phyloP scores from a whole-genome alignment of 2,888 invertebrate species.

The Gasteruption jaculator region DNA sequence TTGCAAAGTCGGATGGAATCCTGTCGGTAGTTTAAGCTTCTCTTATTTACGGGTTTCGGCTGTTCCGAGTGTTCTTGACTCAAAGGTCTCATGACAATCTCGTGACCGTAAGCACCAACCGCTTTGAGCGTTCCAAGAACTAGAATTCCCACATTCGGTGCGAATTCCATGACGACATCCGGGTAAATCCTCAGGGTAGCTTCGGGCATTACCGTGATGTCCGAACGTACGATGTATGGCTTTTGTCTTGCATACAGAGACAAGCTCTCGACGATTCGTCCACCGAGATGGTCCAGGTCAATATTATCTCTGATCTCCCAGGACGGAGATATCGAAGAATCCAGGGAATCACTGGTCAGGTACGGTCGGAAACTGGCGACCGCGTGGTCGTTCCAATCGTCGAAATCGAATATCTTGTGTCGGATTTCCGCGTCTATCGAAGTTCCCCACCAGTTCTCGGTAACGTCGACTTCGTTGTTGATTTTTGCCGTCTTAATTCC shows the following conservation, averaged over 20 bases:
- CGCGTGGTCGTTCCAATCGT: constrained; percentile 98
- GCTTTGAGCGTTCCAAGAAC: constrained; percentile 89
- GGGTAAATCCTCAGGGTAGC: constrained; percentile 80
- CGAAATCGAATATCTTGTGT: constrained; percentile 90
- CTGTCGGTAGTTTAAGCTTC: too few relatives aligned
- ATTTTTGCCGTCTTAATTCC: constrained; percentile 86
- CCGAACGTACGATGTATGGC: constrained; percentile 79
- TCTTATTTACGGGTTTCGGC: too few relatives aligned
- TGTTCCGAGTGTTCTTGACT: too few relatives aligned
- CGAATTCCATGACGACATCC: constrained; percentile 89
- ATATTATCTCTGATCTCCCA: constrained; percentile 58
- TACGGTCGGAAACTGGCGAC: constrained; percentile 88
- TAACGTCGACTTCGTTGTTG: constrained; percentile 80
- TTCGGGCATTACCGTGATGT: constrained; percentile 96
- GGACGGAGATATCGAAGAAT: constrained; percentile 70
- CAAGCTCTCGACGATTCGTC: constrained; percentile 67
- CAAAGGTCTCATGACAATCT: constrained; percentile 78
- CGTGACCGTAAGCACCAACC: constrained; percentile 69
- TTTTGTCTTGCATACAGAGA: constrained; percentile 60
- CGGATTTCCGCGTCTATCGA: constrained; percentile 66
- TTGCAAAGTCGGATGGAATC: constrained; percentile 79
- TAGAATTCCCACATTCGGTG: constrained; percentile 91
- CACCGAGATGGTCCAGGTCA: constrained; percentile 70
- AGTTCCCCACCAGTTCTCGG: constrained; percentile 97
- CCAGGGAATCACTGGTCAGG: constrained; percentile 71